Evolutionary conservation across 2,113 vertebrate genomes (phyloP), one percentile per base, ranked within the genome.

Genomic region (Heterotilapia buettikoferi): DNA sequence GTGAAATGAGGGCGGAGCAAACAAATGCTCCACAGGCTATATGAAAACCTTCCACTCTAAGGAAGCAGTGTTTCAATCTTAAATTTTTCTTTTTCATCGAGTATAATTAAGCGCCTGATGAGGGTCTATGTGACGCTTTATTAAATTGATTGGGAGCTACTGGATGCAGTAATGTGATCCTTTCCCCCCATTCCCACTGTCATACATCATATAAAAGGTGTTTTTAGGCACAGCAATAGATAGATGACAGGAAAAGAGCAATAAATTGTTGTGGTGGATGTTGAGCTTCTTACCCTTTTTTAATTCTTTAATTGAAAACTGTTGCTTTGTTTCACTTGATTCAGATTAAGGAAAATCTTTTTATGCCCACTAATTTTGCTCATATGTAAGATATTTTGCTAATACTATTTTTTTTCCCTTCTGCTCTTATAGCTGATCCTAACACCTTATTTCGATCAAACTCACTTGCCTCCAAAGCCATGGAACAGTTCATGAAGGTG

Each of bases 401-500:
- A 59, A 26, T 24, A 54, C 14, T 10, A 16, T 71, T 11, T 54
- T 4, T n/a, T 53, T 81, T 54, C 80, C 31, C 87, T 6, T 85
- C 54, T 90, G n/a, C 71, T 90, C 79, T 92, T 82, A 54, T 92
- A 99, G 98, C 93, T 6, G 97, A 99, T 91, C 98, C 98, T 93
- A 99, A 98, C 94, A 98, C 97, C n/a, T 96, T 99, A 68, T 98
- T 99, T 94, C 96, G 97, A 61, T 98, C 98, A 50, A 98, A 98
- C 95, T 99, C 98, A 0, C 93, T 98, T 93, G 97, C 98, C 12
- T 98, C 98, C 85, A 99, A 99, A 92, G 96, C 97, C 2, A 95
- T 98, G 98, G 98, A 99, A 53, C 98, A 98, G 85, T 98, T 99
- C 90, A 97, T 99, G 97, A 98, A 98, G 97, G 97, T 98, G 84